phyloP scores from a whole-genome alignment of 2,888 invertebrate species.

The Trichopoda pennipes region DNA sequence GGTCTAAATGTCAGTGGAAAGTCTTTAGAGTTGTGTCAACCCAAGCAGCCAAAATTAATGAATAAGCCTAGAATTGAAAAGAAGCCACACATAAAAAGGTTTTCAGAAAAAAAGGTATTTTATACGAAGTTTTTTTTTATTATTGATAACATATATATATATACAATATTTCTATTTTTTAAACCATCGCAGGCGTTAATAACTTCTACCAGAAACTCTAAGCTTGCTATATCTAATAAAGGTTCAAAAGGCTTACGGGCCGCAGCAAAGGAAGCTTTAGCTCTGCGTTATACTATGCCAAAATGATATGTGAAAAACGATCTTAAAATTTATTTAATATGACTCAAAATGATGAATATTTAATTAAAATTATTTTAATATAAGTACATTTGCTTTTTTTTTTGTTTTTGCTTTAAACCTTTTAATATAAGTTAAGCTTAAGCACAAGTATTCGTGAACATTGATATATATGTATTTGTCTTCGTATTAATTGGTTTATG shows the following conservation, averaged over 20 bases:
- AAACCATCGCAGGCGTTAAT: neutral
- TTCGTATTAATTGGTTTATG: too few relatives aligned
- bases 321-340: neutral
- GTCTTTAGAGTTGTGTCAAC: conserved; percentile 67
- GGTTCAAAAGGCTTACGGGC: conserved; percentile 47
- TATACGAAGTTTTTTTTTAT: neutral
- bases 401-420: too few relatives aligned
- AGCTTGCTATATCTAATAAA: neutral
- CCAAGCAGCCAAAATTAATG: conserved; percentile 2
- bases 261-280: conserved; percentile 68
- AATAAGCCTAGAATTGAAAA: conserved; percentile 31
- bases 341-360: neutral
- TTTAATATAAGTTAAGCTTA: too few relatives aligned
- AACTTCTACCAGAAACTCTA: neutral
- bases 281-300: conserved; percentile 68
- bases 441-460: too few relatives aligned
- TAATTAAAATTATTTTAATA: neutral
- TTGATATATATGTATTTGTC: too few relatives aligned
- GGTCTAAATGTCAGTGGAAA: conserved; percentile 64
- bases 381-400: neutral
- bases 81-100: conserved; percentile 6
- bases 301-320: conserved; percentile 51
- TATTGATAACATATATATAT: neutral
- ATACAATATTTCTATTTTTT: neutral
- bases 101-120: conserved; percentile 28